Evolutionary conservation across 2,797 vertebrate genomes (phyloP).

Genomic region (Acipenser ruthenus): DNA sequence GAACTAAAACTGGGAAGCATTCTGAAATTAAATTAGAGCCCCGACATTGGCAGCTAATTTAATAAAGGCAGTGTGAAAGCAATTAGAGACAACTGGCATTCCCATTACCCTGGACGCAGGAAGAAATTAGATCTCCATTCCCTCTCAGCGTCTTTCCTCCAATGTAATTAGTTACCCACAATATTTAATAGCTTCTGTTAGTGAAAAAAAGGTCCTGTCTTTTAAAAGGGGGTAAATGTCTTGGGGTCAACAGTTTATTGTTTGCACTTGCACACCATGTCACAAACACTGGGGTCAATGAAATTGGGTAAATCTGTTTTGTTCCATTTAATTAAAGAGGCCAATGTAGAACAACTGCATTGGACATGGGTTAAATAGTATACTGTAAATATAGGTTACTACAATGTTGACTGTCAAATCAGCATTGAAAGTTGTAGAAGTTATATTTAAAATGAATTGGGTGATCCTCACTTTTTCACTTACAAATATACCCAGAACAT

Average conservation of each 20-base stretch:
- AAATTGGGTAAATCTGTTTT: no score
- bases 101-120: conserved; percentile 40
- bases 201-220: conserved; percentile 4
- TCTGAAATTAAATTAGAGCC: conserved; percentile 57
- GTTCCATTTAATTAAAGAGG: no score
- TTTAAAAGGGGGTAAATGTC: background rate
- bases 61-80: conserved; percentile 66
- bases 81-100: conserved; percentile 63
- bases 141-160: conserved; percentile 50
- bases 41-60: conserved; percentile 55
- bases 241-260: background rate
- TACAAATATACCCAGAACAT: no score
- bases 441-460: no score
- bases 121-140: conserved; percentile 57
- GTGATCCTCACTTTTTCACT: no score
- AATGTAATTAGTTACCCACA: conserved; percentile 49
- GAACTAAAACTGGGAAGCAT: conserved; percentile 44
- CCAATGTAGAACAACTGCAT: no score
- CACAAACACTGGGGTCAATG: no score
- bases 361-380: no score
- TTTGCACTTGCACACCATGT: no score
- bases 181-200: conserved; percentile 28
- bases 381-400: no score
- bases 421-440: no score
- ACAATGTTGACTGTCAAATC: no score